These are phyloP conservation scores for Beaufortia kweichowensis DNA, from an alignment of 2,113 vertebrate genomes.

Conservation along the genomic window DNA sequence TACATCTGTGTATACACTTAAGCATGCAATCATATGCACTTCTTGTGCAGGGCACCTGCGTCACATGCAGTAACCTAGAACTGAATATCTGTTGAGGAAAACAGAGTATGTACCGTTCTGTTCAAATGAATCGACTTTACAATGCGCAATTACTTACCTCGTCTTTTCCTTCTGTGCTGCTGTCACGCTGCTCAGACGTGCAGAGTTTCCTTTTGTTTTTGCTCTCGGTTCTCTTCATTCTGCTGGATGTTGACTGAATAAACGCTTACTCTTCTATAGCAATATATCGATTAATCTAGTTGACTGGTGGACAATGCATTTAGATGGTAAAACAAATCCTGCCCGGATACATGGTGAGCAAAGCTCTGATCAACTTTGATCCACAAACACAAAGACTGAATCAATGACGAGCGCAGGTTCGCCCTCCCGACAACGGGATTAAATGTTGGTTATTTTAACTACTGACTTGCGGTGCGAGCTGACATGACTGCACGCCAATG, in stretches of 20 bases:
- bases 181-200: conserved; percentile 52
- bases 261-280: not conserved
- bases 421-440: not conserved
- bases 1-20: not conserved
- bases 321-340: not conserved
- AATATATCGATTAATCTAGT: conserved; percentile 1
- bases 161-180: conserved; percentile 56
- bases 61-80: not conserved
- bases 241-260: not conserved
- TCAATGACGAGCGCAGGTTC: not conserved
- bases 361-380: not conserved
- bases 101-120: not conserved
- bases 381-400: not conserved
- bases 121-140: not conserved
- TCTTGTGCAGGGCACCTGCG: conserved; percentile 22
- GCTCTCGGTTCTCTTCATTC: conserved; percentile 63
- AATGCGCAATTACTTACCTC: conserved; percentile 62
- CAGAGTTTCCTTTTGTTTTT: conserved; percentile 62
- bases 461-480: not conserved
- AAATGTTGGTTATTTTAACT: not conserved
- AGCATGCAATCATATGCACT: not conserved
- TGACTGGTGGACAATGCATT: not conserved
- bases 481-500: not conserved
- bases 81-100: not conserved
- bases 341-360: conserved; percentile 13